Base-by-base conservation (phyloP, 2,113 vertebrate species). In the Piaya cayana region DNA sequence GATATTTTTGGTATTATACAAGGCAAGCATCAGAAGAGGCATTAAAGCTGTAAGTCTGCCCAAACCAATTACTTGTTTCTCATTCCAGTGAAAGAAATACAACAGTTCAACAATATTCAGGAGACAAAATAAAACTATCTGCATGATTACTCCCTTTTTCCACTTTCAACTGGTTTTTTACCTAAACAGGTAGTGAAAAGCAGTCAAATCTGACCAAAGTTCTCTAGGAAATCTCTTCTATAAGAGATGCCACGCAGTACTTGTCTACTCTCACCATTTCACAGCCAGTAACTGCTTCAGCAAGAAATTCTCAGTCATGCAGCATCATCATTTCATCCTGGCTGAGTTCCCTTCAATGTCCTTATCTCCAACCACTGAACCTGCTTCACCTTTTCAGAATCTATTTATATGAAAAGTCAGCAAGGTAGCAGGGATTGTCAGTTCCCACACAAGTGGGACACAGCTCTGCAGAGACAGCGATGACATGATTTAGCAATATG, bases 301-400 rank as follows among this genome's bases (percentile, higher is more conserved):
- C 68, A 90, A 83, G 82, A 93, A 76, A 83, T 83, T 69, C 71
- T 93, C 86, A 62, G 68, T 45, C 88, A 72, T 55, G 77, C 47
- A 83, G 77, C 67, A 86, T 87, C 93, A 91, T 77, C 47, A 47
- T 83, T 79, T 91, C 91, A 69, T 94, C 72, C 86, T 90, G 71
- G 56, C 62, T 32, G 49, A 94, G 71, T 52, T 96, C 56, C 74
- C 39, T 81, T 60, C 5, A 1, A 50, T 68, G 60, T 82, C 86
- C 93, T 96, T 71, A 91, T 82, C 94, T 92, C 68, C 58, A 59
- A 11, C 56, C 49, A 64, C 82, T 91, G 76, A 95, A 78, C 89
- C 72, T 45, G 34, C 56, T 65, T 96, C 89, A 88, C 89, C 93
- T 95, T 90, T 95, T 87, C 93, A 62, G 58, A 88, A 86, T 69